A percentile compares a stretch with the other conserved stretches of the same genome.
phyloP scores from a whole-genome alignment of 1,140 invertebrate species.

The Drosophila eugracilis region DNA sequence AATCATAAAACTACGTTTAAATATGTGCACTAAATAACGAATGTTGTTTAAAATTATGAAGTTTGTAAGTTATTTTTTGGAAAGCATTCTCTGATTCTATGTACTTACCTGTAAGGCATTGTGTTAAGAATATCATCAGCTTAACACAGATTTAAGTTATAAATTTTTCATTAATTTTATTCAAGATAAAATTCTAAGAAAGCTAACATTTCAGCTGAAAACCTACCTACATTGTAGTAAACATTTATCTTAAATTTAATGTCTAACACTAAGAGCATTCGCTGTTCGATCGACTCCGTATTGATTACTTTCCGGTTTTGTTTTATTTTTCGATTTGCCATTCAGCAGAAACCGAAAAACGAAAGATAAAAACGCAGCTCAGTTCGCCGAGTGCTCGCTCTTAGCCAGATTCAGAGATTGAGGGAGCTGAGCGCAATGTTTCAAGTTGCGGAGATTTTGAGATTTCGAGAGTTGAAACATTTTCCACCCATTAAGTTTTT shows the following conservation, averaged over 20 bases:
- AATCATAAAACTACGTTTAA: background rate
- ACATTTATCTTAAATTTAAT: background rate
- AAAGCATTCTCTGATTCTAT: too few relatives aligned
- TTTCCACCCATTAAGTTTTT: conserved; percentile 77
- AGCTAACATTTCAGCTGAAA: too few relatives aligned
- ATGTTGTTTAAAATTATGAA: background rate
- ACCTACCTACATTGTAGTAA: too few relatives aligned
- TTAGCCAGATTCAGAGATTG: conserved; percentile 34
- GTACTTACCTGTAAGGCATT: too few relatives aligned
- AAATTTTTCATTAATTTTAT: too few relatives aligned
- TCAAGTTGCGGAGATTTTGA: conserved; percentile 46
- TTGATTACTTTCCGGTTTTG: conserved; percentile 72
- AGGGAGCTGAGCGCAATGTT: conserved; percentile 53
- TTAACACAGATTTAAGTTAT: too few relatives aligned
- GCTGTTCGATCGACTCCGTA: conserved; percentile 20
- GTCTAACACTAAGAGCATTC: conserved; percentile 36
- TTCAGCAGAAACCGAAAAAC: conserved; percentile 47
- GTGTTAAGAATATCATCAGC: too few relatives aligned
- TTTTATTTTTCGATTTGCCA: conserved; percentile 79
- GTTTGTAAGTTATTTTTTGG: too few relatives aligned
- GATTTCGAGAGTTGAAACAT: conserved; percentile 67
- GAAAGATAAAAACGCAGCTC: conserved; percentile 50
- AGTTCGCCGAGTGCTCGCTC: conserved; percentile 52
- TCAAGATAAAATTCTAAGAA: too few relatives aligned
- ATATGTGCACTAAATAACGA: background rate